Conservation (phyloP, 2,888 invertebrate genomes). For the Caenorhabditis sp. region DNA sequence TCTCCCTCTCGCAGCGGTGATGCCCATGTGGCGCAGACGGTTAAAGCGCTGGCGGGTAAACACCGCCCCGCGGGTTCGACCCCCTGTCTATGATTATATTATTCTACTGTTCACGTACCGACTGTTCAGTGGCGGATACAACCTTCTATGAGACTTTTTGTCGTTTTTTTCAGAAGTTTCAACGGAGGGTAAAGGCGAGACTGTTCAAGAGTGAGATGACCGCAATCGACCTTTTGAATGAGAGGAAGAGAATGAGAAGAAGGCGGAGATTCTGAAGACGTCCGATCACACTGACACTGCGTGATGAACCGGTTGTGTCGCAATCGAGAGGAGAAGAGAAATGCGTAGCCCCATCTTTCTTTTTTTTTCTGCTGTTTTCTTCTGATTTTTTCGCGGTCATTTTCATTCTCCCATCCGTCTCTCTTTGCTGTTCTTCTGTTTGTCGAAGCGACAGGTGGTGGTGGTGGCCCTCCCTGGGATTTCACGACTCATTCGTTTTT, state of each 20-base stretch:
- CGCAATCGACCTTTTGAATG: constrained; percentile 36
- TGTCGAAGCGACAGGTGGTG: constrained; percentile 54
- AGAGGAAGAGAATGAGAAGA: neutral
- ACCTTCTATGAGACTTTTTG: constrained; percentile 66
- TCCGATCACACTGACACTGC: constrained; percentile 59
- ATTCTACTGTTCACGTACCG: constrained; percentile 69
- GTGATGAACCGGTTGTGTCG: constrained; percentile 54
- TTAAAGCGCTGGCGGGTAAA: neutral
- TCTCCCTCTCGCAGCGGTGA: neutral
- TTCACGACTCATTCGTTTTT: constrained; percentile 7
- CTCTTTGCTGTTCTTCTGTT: constrained; percentile 34
- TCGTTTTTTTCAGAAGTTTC: constrained; percentile 43
- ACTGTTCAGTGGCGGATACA: constrained; percentile 65
- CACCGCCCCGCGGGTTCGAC: constrained; percentile 6
- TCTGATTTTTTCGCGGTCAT: constrained; percentile 64
- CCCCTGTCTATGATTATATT: constrained; percentile 60
- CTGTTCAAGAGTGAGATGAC: constrained; percentile 55
- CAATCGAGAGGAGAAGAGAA: constrained; percentile 49
- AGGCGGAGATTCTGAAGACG: constrained; percentile 39
- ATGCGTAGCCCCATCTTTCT: constrained; percentile 35
- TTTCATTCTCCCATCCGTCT: constrained; percentile 32
- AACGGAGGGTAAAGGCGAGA: constrained; percentile 33
- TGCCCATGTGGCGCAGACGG: constrained; percentile 57
- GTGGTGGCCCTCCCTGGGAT: neutral
- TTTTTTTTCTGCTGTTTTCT: constrained; percentile 26